Evolutionary conservation across 2,797 vertebrate genomes (phyloP).

Genomic region (Neosilurus hyrtlii): DNA sequence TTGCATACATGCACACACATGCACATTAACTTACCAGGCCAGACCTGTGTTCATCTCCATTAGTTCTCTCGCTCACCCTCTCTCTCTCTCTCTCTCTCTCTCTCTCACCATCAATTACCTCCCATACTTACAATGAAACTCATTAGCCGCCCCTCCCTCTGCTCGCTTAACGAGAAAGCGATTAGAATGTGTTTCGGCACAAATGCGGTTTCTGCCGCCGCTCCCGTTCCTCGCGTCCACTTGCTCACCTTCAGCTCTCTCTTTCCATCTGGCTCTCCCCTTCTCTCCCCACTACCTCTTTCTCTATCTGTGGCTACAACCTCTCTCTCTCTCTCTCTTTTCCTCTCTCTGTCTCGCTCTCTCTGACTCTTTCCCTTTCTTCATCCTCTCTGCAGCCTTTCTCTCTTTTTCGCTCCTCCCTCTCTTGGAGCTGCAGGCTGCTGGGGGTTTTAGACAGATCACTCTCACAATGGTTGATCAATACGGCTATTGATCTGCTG

Average conservation of each 20-base stretch:
- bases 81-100: slow-evolving; percentile 59
- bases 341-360: slow-evolving; percentile 51
- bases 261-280: slow-evolving; percentile 70
- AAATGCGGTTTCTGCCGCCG: slow-evolving; percentile 64
- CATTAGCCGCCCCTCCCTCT: slow-evolving; percentile 70
- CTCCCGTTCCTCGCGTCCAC: slow-evolving; percentile 60
- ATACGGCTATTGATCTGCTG: slow-evolving; percentile 99
- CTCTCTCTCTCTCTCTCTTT: slow-evolving; percentile 66
- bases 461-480: slow-evolving; percentile 99
- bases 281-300: slow-evolving; percentile 73
- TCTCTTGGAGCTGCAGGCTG: slow-evolving; percentile 80
- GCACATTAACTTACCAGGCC: slow-evolving; percentile 65
- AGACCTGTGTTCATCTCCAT: slow-evolving; percentile 61
- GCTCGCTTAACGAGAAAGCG: slow-evolving; percentile 75
- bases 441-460: slow-evolving; percentile 87
- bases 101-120: slow-evolving; percentile 68
- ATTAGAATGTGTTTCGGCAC: slow-evolving; percentile 70
- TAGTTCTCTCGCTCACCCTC: slow-evolving; percentile 56
- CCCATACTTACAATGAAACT: slow-evolving; percentile 68
- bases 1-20: slow-evolving; percentile 47
- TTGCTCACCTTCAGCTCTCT: slow-evolving; percentile 74
- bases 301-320: slow-evolving; percentile 73
- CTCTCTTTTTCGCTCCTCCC: slow-evolving; percentile 75
- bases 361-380: slow-evolving; percentile 62
- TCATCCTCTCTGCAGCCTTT: slow-evolving; percentile 62